phyloP scores from a whole-genome alignment of 2,888 invertebrate species.

The Caenorhabditis sinica region DNA sequence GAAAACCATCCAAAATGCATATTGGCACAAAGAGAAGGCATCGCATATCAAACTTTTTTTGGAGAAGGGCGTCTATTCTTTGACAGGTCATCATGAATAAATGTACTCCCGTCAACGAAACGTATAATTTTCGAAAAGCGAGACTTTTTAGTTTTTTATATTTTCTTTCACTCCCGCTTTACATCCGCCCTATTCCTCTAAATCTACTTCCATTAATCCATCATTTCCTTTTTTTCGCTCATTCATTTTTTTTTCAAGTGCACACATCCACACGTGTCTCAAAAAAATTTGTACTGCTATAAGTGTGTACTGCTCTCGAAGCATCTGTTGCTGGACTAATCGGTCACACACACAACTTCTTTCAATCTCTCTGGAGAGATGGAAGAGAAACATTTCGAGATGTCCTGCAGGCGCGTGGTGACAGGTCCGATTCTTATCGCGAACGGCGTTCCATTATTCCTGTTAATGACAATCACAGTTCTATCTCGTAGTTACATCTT shows the following conservation, averaged over 20 bases:
- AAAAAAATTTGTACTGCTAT: constrained; percentile 52
- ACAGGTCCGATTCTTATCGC: constrained; percentile 61
- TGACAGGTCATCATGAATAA: constrained; percentile 62
- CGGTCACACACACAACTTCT: constrained; percentile 35
- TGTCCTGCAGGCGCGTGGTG: constrained; percentile 43
- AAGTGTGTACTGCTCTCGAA: constrained; percentile 44
- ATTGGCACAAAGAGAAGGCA: constrained; percentile 14
- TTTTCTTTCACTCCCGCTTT: constrained; percentile 7
- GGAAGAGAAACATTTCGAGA: constrained; percentile 24
- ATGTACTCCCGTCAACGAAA: constrained; percentile 56
- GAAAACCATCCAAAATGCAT: constrained; percentile 54
- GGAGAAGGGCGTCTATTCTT: constrained; percentile 21
- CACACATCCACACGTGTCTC: constrained; percentile 30
- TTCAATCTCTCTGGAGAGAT: not conserved
- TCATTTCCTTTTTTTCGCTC: constrained; percentile 31
- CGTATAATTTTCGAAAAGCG: constrained; percentile 52
- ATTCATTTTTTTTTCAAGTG: constrained; percentile 49
- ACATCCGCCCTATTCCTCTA: not conserved
- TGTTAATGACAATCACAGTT: constrained; percentile 64
- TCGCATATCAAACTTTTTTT: constrained; percentile 48
- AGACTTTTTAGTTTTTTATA: constrained; percentile 25
- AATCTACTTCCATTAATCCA: constrained; percentile 33
- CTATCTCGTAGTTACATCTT: constrained; percentile 52
- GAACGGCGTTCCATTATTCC: constrained; percentile 66
- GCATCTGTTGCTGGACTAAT: constrained; percentile 61